Evolutionary conservation across 1,140 invertebrate species (phyloP).

Genomic region (Tachypleus tridentatus): DNA sequence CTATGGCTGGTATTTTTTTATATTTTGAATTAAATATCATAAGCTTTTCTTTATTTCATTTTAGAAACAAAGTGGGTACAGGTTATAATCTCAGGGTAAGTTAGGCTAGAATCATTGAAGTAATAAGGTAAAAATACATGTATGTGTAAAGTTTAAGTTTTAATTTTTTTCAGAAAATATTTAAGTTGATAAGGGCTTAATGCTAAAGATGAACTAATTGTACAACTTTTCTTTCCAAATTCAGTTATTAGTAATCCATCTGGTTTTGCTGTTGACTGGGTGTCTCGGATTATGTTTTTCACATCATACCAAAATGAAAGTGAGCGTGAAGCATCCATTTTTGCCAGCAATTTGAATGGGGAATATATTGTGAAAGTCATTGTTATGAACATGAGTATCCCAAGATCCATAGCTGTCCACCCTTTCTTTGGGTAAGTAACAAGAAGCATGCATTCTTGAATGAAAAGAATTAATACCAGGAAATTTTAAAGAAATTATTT

Average conservation of each 20-base stretch:
- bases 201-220: constrained; percentile 23
- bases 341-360: constrained; percentile 55
- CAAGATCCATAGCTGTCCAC: constrained; percentile 49
- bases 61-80: no score
- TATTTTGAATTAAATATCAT: no score
- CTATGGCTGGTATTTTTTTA: no score
- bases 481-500: constrained; percentile 2
- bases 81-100: no score
- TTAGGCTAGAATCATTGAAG: no score
- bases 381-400: constrained; percentile 28
- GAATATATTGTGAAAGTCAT: constrained; percentile 48
- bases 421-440: constrained; percentile 45
- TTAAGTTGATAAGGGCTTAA: no score
- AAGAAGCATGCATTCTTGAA: neutral
- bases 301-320: constrained; percentile 30
- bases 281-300: constrained; percentile 58
- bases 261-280: constrained; percentile 60
- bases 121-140: no score
- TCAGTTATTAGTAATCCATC: constrained; percentile 43
- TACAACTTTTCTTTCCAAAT: constrained; percentile 24
- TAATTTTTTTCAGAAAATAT: no score
- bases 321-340: constrained; percentile 42
- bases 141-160: no score
- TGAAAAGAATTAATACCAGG: neutral
- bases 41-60: no score